These are phyloP conservation scores for Leptinotarsa juncta DNA, from an alignment of 2,888 invertebrate species.

Conservation along the genomic window DNA sequence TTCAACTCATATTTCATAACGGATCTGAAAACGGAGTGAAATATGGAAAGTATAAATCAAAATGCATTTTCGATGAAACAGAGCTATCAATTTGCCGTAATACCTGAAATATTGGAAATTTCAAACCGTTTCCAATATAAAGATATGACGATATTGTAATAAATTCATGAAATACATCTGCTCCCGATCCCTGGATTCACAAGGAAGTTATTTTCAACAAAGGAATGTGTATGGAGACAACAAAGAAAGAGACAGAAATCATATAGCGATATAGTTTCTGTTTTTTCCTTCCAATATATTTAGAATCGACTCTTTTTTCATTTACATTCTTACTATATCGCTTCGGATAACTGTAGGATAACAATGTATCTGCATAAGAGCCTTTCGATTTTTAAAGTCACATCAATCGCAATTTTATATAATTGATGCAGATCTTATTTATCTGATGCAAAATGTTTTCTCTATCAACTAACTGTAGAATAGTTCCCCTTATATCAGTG, in stretches of 20 bases:
- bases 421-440: too few species aligned
- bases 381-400: neutral
- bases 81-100: conserved; percentile 1
- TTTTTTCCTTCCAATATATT: neutral
- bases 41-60: conserved; percentile 6
- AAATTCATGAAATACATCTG: conserved; percentile 14
- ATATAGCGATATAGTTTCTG: neutral
- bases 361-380: neutral
- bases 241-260: neutral
- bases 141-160: conserved; percentile 12
- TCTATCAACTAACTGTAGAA: too few species aligned
- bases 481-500: too few species aligned
- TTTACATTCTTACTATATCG: neutral
- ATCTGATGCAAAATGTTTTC: too few species aligned
- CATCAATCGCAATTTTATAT: neutral
- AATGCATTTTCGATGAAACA: neutral
- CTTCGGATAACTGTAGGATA: neutral
- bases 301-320: neutral
- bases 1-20: neutral
- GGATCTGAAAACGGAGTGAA: neutral
- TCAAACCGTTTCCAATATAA: neutral
- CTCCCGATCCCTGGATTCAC: conserved; percentile 12
- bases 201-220: conserved; percentile 4
- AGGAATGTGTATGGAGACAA: neutral
- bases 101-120: conserved; percentile 12